Base-by-base conservation (phyloP, 2,888 invertebrate genomes). In the Apamea crenata region DNA sequence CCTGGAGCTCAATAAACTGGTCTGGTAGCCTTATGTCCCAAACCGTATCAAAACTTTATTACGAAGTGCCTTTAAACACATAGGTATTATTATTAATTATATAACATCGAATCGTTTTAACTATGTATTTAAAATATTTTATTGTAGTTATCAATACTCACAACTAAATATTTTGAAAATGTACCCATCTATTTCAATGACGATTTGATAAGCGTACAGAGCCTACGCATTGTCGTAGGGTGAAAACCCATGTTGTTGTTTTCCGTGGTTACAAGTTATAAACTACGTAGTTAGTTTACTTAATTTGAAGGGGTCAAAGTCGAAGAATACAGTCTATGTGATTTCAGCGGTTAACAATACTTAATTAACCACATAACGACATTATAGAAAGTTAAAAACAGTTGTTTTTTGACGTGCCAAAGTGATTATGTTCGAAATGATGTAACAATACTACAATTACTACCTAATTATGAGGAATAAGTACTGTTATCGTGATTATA, bases 361-460 rank as follows among this genome's bases (percentile, higher is more conserved):
- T 16, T 53, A 61, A 56, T 47, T 8, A 47, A 59, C 47, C 32
- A 53, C 4, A 63, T 53, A 65, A 36, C 6, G 53, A 53, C 10
- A 29, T 56, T n/a, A 32, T 36, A 71, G 59, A 81, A 81, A 67
- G 50, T 25, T 56, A 53, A 81, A 44, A 67, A 36, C n/a, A n/a
- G 10, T 67, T n/a, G 44, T 40, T 67, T 63, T 21, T 66, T 53
- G 6, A 16, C 56, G 3, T 32, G 16, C 50, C 44, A 50, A 84
- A 74, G 16, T 29, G n/a, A 56, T 74, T 86, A 70, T 44, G n/a
- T 74, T 67, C 25, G 56, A 77, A 72, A 36, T 65, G 32, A 74
- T 40, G 77, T 63, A 82, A 81, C 71, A 71, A 82, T 71, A 82
- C 82, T 47, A 74, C 50, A 82, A 82, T 82, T 86, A 77, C n/a